Evolutionary conservation across 2,113 vertebrate genomes (phyloP), one percentile per base, ranked within the genome.

Genomic region (Heliornis fulica): DNA sequence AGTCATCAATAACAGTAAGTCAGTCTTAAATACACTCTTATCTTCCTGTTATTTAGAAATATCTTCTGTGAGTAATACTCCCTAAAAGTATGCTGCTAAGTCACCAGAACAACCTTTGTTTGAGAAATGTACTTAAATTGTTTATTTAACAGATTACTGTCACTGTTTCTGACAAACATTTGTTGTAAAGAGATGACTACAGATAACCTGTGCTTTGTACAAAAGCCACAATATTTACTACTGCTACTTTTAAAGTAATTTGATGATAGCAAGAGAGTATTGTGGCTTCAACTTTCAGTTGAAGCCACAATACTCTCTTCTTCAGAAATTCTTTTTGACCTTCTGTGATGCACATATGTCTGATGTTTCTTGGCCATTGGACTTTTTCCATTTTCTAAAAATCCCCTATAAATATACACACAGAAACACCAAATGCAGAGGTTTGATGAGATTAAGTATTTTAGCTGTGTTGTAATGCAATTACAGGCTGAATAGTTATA

Each of bases 1-100:
- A 99, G 75, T 98, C 99, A 70, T 99, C 99, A 79, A 98, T 99
- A 98, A 99, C 98, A 98, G 99, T 99, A 97, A 98, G 98, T 90
- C 25, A 20, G 16, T 59, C 40, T 78, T 60, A 45, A 68, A 83
- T 65, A 46, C 36, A 43, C 17, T 83, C 61, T 65, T 80, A 26
- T 88, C 71, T 74, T 60, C 66, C 31, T 83, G 32, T 76, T 70
- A 20, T 77, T 76, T 87, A 59, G 40, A 93, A 78, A 29, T n/a
- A 60, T 43, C 54, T 78, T 12, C 66, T 40, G 40, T 72, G 78
- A 75, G 34, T 94, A 86, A 81, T 84, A 85, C 43, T 85, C 46
- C 53, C 53, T 88, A 36, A 91, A 93, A 93, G 34, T 83, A 75
- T 86, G 51, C 63, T 93, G 17, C 59, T 93, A 87, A 43, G 41